phyloP scores from a whole-genome alignment of 2,113 vertebrate genomes.

The Chaetodon trifascialis region DNA sequence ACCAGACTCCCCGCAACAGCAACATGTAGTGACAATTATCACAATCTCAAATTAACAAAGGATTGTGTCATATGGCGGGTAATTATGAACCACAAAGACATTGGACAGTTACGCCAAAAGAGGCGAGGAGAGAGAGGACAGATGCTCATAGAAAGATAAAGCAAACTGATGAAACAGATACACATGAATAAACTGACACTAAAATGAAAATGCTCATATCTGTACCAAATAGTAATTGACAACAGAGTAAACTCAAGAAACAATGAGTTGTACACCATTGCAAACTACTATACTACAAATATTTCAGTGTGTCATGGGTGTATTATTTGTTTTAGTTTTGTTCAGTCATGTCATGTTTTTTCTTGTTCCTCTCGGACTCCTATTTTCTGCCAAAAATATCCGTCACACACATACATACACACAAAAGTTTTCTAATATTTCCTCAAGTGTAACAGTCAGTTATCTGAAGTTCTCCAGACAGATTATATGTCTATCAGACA shows the following conservation, averaged over 20 bases:
- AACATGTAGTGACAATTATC: conserved; percentile 44
- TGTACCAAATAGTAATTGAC: background rate
- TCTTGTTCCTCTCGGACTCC: background rate
- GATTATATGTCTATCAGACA: conserved; percentile 27
- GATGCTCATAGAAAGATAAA: background rate
- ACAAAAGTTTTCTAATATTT: conserved; percentile 28
- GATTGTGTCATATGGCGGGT: conserved; percentile 21
- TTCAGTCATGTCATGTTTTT: background rate
- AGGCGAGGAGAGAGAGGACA: conserved; percentile 1
- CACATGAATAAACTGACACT: background rate
- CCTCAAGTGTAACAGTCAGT: conserved; percentile 28
- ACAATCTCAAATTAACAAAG: conserved; percentile 50
- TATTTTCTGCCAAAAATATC: background rate
- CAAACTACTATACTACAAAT: background rate
- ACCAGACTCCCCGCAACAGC: conserved; percentile 17
- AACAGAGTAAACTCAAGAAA: background rate
- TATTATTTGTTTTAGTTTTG: background rate
- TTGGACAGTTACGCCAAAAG: conserved; percentile 12
- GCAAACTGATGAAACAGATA: background rate
- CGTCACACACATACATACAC: background rate
- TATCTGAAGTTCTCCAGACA: conserved; percentile 33
- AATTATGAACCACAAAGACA: conserved; percentile 26
- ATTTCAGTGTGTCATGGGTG: background rate
- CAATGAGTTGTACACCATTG: background rate
- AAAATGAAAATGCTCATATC: conserved; percentile 9